Evolutionary conservation across 2,888 invertebrate genomes (phyloP), one percentile per base, ranked within the genome.

Genomic region (Labia minor): DNA sequence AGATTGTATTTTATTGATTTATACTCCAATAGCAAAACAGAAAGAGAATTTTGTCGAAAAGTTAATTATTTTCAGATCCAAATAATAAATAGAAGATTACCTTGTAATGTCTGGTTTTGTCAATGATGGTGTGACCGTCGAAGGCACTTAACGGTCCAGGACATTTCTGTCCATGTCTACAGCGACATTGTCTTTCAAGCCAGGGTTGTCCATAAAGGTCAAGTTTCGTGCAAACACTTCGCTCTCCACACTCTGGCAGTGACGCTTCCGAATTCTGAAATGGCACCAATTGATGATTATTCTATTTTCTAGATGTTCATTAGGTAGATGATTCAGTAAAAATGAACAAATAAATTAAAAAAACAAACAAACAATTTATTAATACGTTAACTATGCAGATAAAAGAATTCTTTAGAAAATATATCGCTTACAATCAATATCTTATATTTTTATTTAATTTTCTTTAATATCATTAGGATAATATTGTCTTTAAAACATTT

Each of bases 141-240:
- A 49, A 49, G 69, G 85, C 81, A 63, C 84, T 82, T 67, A 86
- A 75, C 65, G 79, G 78, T 70, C 77, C 77, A 61, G 83, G 81
- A 73, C 85, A 86, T 49, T 76, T 73, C 71, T 77, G 75, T 70
- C 78, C 77, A 72, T 71, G 62, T 18, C 85, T 83, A 78, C 93
- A 93, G 69, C 89, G 85, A 75, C 92, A 93, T 75, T 91, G 91
- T 73, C 88, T 84, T 78, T 93, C 92, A 63, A 92, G 85, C 92
- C 92, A 92, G 10, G 92, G 92, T 67, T 86, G 84, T 74, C 90
- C 90, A 77, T 93, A 93, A 19, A 90, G 80, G 78, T 93, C 92
- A 69, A 93, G 87, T 78, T 91, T 92, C 74, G 89, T 92, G 81
- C 92, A 93, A 21, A 93, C 91, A 67, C 89, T 86, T 73, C 86